Base-by-base conservation (phyloP, 2,888 invertebrate genomes). In the Chrysolina oricalcia region DNA sequence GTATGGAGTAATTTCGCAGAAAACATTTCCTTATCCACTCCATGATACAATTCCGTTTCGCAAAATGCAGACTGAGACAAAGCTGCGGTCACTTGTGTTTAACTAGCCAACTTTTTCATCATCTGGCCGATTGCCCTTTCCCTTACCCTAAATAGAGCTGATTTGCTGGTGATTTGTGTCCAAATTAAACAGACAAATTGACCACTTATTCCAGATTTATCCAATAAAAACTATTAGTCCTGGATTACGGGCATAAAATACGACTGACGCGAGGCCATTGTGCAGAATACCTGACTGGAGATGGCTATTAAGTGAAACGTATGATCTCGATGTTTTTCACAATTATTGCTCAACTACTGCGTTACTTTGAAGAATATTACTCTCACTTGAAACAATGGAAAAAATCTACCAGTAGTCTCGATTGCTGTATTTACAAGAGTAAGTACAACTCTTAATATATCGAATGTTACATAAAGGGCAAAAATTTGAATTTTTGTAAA, bases 41-140 rank as follows among this genome's bases (percentile, higher is more conserved):
- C 11, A 3, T 21, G 17, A 23, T 19, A 59, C 35, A n/a, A 0
- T 10, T 59, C n/a, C 15, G 17, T 11, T n/a, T 35, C 15, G 3
- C 27, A 23, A 8, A 0, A 59, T 15, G 27, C 50, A 76, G 85
- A 84, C 85, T 86, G 86, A 87, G 86, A 85, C 86, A 87, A 86
- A 83, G 81, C 85, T 75, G 83, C 78, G 86, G 86, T 86, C 86
- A 86, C 85, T 85, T 85, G 86, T 83, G 84, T 83, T 84, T 85
- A 86, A 87, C 86, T 85, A 85, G 83, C 78, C 81, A 83, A 82
- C 84, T 86, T 84, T 85, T 85, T 86, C 86, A 86, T 85, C 78
- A 67, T 70, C 72, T 74, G 71, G 72, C 75, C 64, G 76, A 75
- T 77, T 76, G 65, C 73, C 65, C 66, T 63, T 75, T 63, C 50